These are phyloP conservation scores for Aptenodytes forsteri DNA, from an alignment of 2,113 vertebrate genomes.

Conservation along the genomic window DNA sequence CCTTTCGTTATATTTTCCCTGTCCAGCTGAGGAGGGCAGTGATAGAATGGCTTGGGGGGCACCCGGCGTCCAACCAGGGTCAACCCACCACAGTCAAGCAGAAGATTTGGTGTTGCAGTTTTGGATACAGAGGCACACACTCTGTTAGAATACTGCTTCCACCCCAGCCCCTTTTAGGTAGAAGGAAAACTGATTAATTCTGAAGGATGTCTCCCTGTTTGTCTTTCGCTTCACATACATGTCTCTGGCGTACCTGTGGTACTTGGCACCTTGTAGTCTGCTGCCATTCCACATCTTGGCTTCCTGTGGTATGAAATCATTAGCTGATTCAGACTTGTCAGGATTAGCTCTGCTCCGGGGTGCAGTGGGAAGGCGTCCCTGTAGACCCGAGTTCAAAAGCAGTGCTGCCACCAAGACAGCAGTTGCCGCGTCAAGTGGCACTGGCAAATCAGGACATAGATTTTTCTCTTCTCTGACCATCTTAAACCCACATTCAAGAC, in stretches of 20 bases:
- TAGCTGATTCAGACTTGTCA: neutral
- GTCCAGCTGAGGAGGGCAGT: neutral
- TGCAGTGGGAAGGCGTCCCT: neutral
- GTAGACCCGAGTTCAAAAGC: neutral
- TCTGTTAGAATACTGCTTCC: neutral
- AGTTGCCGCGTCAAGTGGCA: rapidly evolving
- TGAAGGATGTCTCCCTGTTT: neutral
- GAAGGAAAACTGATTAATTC: neutral
- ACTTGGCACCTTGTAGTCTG: neutral
- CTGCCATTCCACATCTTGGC: neutral
- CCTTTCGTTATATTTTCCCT: neutral
- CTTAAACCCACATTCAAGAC: neutral
- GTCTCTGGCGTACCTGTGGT: neutral
- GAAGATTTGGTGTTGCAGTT: neutral
- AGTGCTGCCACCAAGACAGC: neutral
- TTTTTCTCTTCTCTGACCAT: neutral
- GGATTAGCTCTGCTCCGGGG: neutral
- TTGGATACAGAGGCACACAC: neutral
- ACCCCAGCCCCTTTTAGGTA: neutral
- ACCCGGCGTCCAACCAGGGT: neutral
- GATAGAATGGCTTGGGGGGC: neutral
- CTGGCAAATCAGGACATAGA: neutral
- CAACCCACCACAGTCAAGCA: neutral
- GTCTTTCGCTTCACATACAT: neutral
- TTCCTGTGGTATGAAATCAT: neutral